Evolutionary conservation across 2,888 invertebrate genomes (phyloP), one percentile per base, ranked within the genome.

Genomic region (Agrypnus murinus): DNA sequence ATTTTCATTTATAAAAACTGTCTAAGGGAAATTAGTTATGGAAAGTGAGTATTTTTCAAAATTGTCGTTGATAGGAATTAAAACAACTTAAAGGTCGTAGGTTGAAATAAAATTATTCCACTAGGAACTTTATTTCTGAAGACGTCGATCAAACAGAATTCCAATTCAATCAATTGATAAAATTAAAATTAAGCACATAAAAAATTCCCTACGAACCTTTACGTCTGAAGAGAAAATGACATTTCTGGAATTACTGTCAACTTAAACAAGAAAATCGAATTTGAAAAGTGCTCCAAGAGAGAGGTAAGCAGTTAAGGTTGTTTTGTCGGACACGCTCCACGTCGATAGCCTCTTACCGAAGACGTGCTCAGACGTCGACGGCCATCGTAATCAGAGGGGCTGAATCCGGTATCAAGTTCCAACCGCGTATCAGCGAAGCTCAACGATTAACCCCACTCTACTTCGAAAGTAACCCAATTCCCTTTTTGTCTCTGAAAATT

Each of bases 251-350:
- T 64, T 64, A 64, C 50, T 64, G 55, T 55, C 64, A 55, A 64
- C 64, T 32, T 55, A 17, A 64, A 64, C 62, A 64, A 64, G 55
- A 55, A 55, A 55, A 55, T 55, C 32, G 55, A 63, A 63, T 69
- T 57, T 65, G 55, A 57, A 62, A 63, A 63, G 62, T 63, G 60
- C 31, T 53, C 36, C 34, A 68, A 40, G 40, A 68, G 34, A 53
- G 53, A 55, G 45, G 62, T 45, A 45, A 68, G 45, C 45, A 55
- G 69, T 62, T 62, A 64, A 46, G 63, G 62, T 53, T 62, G 65
- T 70, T 70, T 65, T 40, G 65, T 60, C 38, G 19, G 70, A 62
- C 70, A 70, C 70, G 70, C 59, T 60, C 53, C 59, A 58, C 58
- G 45, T 70, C 65, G 46, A 70, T 65, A 50, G 70, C 65, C 70